Conservation (phyloP, 2,797 vertebrate species). For the Pachyuromys duprasi region DNA sequence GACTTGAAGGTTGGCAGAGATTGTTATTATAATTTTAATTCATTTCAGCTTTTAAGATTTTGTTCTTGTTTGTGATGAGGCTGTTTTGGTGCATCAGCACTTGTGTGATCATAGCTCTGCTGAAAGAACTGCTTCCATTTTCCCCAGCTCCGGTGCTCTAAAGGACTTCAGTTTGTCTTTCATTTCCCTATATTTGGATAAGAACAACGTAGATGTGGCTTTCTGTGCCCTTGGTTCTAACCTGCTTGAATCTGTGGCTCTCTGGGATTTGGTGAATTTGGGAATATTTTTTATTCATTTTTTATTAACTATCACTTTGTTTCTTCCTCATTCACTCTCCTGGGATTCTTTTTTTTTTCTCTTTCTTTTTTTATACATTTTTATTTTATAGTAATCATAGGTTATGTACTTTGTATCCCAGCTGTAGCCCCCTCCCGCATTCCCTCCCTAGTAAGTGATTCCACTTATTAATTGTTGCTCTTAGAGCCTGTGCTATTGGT, state of each 20-base stretch:
- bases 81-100: neutral
- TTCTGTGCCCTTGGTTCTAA: neutral
- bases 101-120: neutral
- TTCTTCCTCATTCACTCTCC: neutral
- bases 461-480: too few relatives aligned
- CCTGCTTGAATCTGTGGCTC: neutral
- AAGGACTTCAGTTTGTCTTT: slow-evolving; percentile 35
- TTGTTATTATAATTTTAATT: neutral
- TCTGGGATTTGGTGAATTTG: slow-evolving; percentile 1
- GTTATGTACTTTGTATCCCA: too few relatives aligned
- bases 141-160: neutral
- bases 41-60: neutral
- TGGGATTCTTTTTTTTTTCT: too few relatives aligned
- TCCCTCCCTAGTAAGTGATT: too few relatives aligned
- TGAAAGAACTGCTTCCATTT: neutral
- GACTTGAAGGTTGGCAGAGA: neutral
- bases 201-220: neutral
- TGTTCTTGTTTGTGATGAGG: neutral
- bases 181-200: neutral
- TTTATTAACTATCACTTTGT: slow-evolving; percentile 7
- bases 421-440: too few relatives aligned
- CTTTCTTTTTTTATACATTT: too few relatives aligned
- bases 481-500: too few relatives aligned
- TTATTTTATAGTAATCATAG: too few relatives aligned
- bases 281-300: neutral